Evolutionary conservation across 2,797 vertebrate genomes (phyloP), one percentile per base, ranked within the genome.

Genomic region (Cyprinella venusta): DNA sequence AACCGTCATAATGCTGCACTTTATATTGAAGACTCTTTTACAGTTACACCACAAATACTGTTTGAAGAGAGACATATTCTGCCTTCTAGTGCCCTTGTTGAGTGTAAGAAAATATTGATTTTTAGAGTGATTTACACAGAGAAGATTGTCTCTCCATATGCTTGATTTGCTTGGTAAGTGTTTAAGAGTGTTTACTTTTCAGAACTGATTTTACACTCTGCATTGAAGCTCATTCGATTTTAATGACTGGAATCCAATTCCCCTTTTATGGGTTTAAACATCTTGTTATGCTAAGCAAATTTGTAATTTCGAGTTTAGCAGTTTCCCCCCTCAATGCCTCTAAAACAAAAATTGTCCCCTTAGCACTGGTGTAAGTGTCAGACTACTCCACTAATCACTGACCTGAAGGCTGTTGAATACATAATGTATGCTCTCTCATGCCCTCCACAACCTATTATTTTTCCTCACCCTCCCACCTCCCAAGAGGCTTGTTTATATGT

Each of bases 351-450:
- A 6, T 6, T 36, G 59, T 68, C 48, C 86, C 67, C 68, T 87
- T 80, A 82, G 80, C 56, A 36, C 76, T 38, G 65, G 79, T 77
- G 56, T 24, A 80, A 40, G 79, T 68, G 67, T 84, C 79, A 85
- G 21, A 65, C 30, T 74, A 40, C 82, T 83, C 82, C 71, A 80
- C 70, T 82, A 87, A 88, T 87, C 87, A 85, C 81, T 86, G 80
- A 88, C 64, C 24, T 38, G 68, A 76, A 65, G 76, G 81, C 75
- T 79, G 76, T 90, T 91, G 85, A 91, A 90, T 90, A 86, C 87
- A 64, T 88, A 93, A 95, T 94, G 90, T 94, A 95, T 95, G 94
- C 94, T 81, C 89, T 80, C 88, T 90, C 94, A 95, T 93, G 94
- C 90, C 82, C 77, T 81, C 76, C 81, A 81, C 89, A 91, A 88